A percentile compares a stretch with the other conserved stretches of the same genome.
Evolutionary conservation across 2,797 vertebrate species (phyloP).

Genomic region (Pterois miles): DNA sequence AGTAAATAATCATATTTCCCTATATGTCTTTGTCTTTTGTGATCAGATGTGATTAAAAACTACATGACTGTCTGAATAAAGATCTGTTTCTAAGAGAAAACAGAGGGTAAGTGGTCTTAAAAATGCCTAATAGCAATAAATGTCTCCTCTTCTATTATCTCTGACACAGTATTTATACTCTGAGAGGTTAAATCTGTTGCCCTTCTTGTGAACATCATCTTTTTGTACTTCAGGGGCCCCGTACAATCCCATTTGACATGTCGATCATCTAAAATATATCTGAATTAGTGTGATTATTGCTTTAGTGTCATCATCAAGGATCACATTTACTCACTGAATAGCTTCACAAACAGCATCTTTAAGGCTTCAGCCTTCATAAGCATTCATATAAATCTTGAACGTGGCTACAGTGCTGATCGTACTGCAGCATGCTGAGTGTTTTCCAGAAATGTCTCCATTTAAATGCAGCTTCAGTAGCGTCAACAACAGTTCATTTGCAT

Average conservation of each 20-base stretch:
- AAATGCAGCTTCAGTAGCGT: conserved; percentile 8
- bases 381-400: neutral
- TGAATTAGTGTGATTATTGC: neutral
- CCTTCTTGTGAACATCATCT: neutral
- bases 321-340: neutral
- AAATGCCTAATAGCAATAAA: fast-evolving
- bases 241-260: neutral
- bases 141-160: neutral
- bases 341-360: neutral
- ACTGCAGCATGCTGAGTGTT: neutral
- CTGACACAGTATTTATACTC: neutral
- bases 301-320: fast-evolving
- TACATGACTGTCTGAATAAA: fast-evolving
- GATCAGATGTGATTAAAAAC: neutral
- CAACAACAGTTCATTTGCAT: conserved; percentile 46
- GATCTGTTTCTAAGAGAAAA: neutral
- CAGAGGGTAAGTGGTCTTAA: neutral
- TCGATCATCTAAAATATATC: neutral
- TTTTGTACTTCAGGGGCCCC: too few relatives aligned
- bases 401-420: neutral
- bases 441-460: conserved; percentile 23
- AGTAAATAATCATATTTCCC: neutral
- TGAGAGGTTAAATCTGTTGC: neutral
- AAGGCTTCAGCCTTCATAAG: neutral
- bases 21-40: neutral